These are phyloP conservation scores for Tanypteryx hageni DNA, from an alignment of 2,888 invertebrate genomes.

Conservation along the genomic window DNA sequence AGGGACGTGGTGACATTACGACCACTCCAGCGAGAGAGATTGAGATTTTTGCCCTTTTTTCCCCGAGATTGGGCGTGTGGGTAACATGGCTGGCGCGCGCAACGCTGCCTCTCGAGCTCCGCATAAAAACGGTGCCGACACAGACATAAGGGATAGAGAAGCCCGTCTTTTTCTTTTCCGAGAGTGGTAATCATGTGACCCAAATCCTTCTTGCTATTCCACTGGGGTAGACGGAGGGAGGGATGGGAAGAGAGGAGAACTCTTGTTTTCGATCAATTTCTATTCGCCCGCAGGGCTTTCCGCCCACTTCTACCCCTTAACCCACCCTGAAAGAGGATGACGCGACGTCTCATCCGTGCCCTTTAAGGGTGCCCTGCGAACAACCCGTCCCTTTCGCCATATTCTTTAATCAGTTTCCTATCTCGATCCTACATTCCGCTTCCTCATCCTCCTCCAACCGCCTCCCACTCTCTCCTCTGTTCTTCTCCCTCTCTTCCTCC, in stretches of 20 bases:
- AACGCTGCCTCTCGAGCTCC: not conserved
- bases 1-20: not conserved
- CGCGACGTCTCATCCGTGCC: not conserved
- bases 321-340: not conserved
- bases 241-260: no score
- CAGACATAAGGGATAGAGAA: not conserved
- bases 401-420: not conserved
- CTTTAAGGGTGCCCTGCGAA: no score
- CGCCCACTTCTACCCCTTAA: not conserved
- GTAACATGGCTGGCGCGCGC: not conserved
- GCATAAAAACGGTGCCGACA: not conserved
- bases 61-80: not conserved
- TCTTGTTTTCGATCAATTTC: constrained; percentile 3
- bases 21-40: not conserved
- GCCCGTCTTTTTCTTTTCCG: not conserved
- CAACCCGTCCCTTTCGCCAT: no score
- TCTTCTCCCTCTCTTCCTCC: not conserved
- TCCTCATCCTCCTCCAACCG: no score
- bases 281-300: constrained; percentile 7
- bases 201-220: constrained; percentile 30
- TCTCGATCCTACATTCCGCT: not conserved
- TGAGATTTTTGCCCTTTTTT: not conserved
- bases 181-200: constrained; percentile 2
- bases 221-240: not conserved
- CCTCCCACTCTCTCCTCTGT: no score